phyloP scores from a whole-genome alignment of 2,797 vertebrate species.

The Eulemur albifrons region DNA sequence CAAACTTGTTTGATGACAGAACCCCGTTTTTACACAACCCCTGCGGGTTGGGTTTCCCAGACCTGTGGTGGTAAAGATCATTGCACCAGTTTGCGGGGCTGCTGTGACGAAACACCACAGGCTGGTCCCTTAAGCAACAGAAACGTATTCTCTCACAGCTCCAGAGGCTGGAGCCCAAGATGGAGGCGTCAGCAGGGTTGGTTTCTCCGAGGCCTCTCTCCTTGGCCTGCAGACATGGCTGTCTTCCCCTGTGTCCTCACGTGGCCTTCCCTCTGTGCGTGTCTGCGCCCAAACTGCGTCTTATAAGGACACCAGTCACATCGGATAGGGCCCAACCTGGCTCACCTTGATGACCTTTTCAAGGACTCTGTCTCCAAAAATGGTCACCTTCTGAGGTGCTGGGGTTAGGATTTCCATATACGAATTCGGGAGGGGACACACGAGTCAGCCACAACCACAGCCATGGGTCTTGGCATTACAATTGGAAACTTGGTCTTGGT shows the following conservation, averaged over 20 bases:
- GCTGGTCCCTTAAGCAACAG: fast-evolving
- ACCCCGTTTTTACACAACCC: neutral
- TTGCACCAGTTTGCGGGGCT: fast-evolving
- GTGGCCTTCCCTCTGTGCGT: fast-evolving
- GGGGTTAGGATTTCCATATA: neutral
- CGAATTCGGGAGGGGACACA: neutral
- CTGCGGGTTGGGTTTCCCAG: neutral
- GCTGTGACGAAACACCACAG: fast-evolving
- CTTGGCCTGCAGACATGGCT: neutral
- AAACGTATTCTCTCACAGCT: neutral
- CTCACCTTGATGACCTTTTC: neutral
- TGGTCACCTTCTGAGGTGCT: neutral
- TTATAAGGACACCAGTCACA: neutral
- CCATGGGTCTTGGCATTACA: neutral
- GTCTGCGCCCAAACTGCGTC: neutral
- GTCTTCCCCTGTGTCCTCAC: neutral
- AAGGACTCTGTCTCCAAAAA: neutral
- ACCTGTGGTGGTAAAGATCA: fast-evolving
- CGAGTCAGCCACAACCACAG: fast-evolving
- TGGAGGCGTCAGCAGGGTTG: fast-evolving
- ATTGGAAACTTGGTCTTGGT: neutral
- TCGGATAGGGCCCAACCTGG: too few relatives aligned
- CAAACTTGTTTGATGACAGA: neutral
- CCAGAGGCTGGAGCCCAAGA: neutral
- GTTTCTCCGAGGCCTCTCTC: neutral